Conservation (phyloP, 1,140 invertebrate species). For the Drosophila paulistorum region DNA sequence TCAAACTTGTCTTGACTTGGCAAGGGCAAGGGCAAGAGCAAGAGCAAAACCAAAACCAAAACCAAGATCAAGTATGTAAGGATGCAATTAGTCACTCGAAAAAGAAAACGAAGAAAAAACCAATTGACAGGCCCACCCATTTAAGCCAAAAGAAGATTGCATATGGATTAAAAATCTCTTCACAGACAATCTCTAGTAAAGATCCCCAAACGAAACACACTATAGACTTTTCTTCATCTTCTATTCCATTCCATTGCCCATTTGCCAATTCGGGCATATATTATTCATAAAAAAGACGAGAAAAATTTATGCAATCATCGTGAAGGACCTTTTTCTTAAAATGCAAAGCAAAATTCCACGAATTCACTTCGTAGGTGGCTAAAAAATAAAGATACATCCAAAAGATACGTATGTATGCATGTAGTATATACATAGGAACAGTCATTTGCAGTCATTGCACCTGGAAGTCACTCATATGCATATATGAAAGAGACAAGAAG, state of each 20-base stretch:
- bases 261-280: too few species aligned
- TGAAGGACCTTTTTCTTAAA: too few species aligned
- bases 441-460: background rate
- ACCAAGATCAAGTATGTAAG: background rate
- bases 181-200: background rate
- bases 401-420: background rate
- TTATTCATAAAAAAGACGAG: too few species aligned
- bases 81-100: constrained; percentile 15
- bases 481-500: background rate
- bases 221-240: too few species aligned
- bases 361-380: constrained; percentile 22
- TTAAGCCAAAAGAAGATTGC: background rate
- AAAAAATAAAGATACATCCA: constrained; percentile 6
- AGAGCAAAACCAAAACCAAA: background rate
- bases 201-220: too few species aligned
- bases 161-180: constrained; percentile 1
- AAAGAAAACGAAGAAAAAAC: background rate
- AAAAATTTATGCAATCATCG: constrained; percentile 2
- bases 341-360: constrained; percentile 35
- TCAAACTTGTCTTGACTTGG: too few species aligned
- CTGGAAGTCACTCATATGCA: constrained; percentile 11
- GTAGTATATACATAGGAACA: background rate
- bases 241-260: background rate
- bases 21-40: background rate
- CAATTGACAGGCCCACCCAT: constrained; percentile 22